A percentile compares a stretch with the other conserved stretches of the same genome.
These are phyloP conservation scores for Oryzias melastigma DNA, from an alignment of 2,113 vertebrate genomes.

Conservation along the genomic window DNA sequence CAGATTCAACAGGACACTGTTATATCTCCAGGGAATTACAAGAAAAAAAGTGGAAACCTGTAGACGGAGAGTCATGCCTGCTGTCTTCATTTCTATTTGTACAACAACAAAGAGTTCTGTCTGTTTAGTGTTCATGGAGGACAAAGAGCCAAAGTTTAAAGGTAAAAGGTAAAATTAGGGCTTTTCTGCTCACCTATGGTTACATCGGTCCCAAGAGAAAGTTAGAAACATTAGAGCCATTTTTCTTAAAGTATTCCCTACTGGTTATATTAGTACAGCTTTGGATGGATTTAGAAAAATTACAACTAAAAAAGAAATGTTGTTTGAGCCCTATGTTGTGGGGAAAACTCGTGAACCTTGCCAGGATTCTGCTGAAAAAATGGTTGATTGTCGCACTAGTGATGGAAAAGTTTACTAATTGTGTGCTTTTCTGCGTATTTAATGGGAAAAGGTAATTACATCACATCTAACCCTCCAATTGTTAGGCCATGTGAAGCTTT, in stretches of 20 bases:
- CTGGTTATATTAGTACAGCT: conserved; percentile 4
- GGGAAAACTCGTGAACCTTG: too few relatives aligned
- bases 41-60: conserved; percentile 4
- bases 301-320: too few relatives aligned
- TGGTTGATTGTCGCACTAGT: too few relatives aligned
- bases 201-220: conserved; percentile 22
- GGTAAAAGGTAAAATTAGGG: conserved; percentile 50
- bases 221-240: conserved; percentile 5
- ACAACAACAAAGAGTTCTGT: background rate
- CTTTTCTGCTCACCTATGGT: conserved; percentile 40
- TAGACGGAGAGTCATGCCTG: conserved; percentile 20
- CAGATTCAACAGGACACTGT: conserved; percentile 14
- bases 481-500: too few relatives aligned
- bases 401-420: too few relatives aligned
- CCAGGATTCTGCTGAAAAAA: too few relatives aligned
- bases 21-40: conserved; percentile 30
- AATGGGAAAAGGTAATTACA: too few relatives aligned
- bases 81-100: conserved; percentile 31
- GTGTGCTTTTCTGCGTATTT: too few relatives aligned
- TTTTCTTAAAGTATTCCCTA: conserved; percentile 23
- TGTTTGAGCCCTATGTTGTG: too few relatives aligned
- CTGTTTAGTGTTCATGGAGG: conserved; percentile 7
- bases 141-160: conserved; percentile 46
- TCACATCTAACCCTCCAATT: too few relatives aligned
- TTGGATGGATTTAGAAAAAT: background rate